phyloP scores from a whole-genome alignment of 2,113 vertebrate species.

The Lathamus discolor region DNA sequence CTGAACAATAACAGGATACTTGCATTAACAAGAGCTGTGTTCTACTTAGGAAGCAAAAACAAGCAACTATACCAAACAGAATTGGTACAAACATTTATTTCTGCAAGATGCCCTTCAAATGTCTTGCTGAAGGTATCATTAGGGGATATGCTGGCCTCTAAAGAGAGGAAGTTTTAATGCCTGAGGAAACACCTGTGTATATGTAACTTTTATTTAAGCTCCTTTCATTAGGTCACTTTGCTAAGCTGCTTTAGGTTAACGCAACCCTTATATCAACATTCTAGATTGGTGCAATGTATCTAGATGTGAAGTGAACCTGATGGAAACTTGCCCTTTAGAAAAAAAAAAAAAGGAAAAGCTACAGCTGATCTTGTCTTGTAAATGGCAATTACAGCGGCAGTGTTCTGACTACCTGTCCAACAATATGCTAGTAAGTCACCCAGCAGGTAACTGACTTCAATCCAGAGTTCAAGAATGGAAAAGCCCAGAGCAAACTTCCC shows the following conservation, averaged over 20 bases:
- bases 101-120: neutral
- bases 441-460: neutral
- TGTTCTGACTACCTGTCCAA: neutral
- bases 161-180: conserved; percentile 9
- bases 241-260: neutral
- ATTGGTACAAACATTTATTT: neutral
- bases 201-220: neutral
- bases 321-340: rapidly evolving
- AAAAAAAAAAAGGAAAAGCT: neutral
- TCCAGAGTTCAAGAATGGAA: neutral
- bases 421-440: neutral
- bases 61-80: neutral
- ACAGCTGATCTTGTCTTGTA: neutral
- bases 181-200: conserved; percentile 32
- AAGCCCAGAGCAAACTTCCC: neutral
- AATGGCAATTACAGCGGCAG: neutral
- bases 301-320: neutral
- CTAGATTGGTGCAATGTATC: neutral
- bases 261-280: neutral
- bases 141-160: neutral
- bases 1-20: conserved; percentile 65
- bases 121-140: neutral
- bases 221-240: neutral
- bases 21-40: conserved; percentile 31
- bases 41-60: conserved; percentile 23